Conservation (phyloP, 1,140 invertebrate species). For the Sycobia sp. region DNA sequence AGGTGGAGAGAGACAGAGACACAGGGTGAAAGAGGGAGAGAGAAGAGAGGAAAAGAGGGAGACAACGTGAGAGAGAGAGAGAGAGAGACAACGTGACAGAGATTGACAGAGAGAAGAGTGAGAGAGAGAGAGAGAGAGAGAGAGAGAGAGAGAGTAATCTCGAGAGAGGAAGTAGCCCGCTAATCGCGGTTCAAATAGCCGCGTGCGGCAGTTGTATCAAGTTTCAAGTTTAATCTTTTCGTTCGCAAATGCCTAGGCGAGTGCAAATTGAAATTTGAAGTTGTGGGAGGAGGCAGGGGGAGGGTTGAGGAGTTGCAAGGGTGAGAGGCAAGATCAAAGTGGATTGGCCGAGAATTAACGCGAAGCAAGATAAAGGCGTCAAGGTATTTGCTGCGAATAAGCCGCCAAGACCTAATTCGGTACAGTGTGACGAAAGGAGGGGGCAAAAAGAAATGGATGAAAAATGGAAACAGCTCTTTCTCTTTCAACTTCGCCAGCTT, state of each 20-base stretch:
- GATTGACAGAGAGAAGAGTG: too few species aligned
- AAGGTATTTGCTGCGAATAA: slow-evolving; percentile 10
- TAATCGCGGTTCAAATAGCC: slow-evolving; percentile 16
- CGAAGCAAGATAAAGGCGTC: slow-evolving; percentile 15
- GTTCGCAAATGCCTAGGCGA: neutral
- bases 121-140: too few species aligned
- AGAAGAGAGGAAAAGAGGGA: too few species aligned
- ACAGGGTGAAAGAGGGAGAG: too few species aligned
- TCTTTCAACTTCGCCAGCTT: too few species aligned
- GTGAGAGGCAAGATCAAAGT: slow-evolving; percentile 16
- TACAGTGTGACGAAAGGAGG: neutral
- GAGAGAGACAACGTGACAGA: too few species aligned
- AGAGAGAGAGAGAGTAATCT: too few species aligned
- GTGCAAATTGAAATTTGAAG: slow-evolving; percentile 28
- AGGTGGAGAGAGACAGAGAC: too few species aligned
- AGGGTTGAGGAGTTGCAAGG: neutral
- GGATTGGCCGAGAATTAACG: slow-evolving; percentile 20
- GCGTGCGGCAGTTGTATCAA: slow-evolving; percentile 6
- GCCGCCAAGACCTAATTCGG: neutral
- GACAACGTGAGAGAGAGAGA: too few species aligned
- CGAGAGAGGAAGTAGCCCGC: neutral
- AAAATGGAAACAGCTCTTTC: too few species aligned
- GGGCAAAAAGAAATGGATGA: too few species aligned
- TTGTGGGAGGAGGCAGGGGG: neutral
- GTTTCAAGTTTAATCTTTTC: slow-evolving; percentile 28